These are phyloP conservation scores for Ernsta delagoae DNA, from an alignment of 2,888 invertebrate species.

Conservation along the genomic window DNA sequence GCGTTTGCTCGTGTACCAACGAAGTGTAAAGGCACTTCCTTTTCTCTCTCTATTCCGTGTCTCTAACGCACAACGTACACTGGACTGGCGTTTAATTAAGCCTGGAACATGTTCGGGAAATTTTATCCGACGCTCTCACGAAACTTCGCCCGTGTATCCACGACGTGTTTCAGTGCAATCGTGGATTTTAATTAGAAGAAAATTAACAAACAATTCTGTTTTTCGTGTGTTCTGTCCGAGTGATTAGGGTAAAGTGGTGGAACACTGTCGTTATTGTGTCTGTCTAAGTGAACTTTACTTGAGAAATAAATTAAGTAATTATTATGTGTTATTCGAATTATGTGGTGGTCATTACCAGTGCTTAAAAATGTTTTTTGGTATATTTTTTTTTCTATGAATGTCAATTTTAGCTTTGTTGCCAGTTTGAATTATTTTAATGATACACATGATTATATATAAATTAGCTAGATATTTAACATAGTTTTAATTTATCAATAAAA, in stretches of 20 bases:
- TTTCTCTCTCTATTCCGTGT: neutral
- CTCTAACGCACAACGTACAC: conserved; percentile 40
- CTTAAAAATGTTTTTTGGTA: too few relatives aligned
- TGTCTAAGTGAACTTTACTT: too few relatives aligned
- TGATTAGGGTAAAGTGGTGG: neutral
- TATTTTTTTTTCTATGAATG: too few relatives aligned
- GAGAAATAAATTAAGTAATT: too few relatives aligned
- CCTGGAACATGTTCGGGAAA: conserved; percentile 47
- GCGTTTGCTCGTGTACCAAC: too few relatives aligned
- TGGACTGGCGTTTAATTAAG: conserved; percentile 68
- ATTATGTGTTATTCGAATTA: too few relatives aligned
- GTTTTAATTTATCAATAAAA: too few relatives aligned
- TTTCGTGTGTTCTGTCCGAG: conserved; percentile 4
- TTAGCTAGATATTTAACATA: too few relatives aligned
- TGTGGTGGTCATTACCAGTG: too few relatives aligned
- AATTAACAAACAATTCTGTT: conserved; percentile 16
- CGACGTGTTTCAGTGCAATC: conserved; percentile 24
- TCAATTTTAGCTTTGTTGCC: too few relatives aligned
- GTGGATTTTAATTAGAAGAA: conserved; percentile 26
- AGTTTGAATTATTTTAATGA: too few relatives aligned
- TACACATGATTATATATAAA: too few relatives aligned
- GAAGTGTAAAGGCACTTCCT: neutral
- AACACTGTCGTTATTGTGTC: neutral
- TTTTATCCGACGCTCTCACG: conserved; percentile 43
- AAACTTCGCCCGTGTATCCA: conserved; percentile 1